A percentile compares a stretch with the other conserved stretches of the same genome.
Evolutionary conservation across 2,797 vertebrate species (phyloP).

Genomic region (Enoplosus armatus): DNA sequence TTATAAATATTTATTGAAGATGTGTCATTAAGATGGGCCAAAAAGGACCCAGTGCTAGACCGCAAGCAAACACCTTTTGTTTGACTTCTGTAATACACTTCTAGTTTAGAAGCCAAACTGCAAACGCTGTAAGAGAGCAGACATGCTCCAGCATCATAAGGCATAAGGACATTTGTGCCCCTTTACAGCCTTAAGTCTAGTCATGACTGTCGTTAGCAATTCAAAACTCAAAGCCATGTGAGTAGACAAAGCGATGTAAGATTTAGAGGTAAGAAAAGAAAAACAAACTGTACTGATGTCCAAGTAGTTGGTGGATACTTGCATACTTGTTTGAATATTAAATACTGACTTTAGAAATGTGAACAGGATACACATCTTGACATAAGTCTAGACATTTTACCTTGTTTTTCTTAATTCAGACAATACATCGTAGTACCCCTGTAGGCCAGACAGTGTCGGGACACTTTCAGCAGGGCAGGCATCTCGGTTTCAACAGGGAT

Average conservation of each 20-base stretch:
- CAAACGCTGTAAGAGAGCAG: conserved; percentile 54
- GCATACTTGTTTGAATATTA: background rate
- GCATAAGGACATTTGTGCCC: conserved; percentile 45
- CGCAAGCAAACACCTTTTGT: conserved; percentile 83
- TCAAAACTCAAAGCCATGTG: conserved; percentile 34
- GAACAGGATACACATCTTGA: background rate
- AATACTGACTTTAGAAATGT: background rate
- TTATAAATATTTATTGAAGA: conserved; percentile 88
- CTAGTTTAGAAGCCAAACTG: conserved; percentile 67
- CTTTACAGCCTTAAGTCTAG: conserved; percentile 5
- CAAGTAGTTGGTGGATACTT: background rate
- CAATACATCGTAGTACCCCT: background rate
- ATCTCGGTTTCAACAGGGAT: background rate
- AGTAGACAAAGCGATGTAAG: conserved; percentile 33
- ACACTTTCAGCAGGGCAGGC: background rate
- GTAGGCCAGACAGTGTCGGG: background rate
- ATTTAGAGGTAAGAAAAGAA: conserved; percentile 28
- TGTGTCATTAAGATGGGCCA: conserved; percentile 80
- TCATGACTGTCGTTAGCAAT: conserved; percentile 30
- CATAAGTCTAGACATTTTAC: background rate
- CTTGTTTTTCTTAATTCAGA: background rate
- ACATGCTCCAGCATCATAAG: conserved; percentile 65
- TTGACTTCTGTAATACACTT: conserved; percentile 83
- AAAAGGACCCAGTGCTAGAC: conserved; percentile 59
- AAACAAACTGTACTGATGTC: background rate